Base-by-base conservation (phyloP, 2,797 vertebrate species). In the Capromys pilorides region DNA sequence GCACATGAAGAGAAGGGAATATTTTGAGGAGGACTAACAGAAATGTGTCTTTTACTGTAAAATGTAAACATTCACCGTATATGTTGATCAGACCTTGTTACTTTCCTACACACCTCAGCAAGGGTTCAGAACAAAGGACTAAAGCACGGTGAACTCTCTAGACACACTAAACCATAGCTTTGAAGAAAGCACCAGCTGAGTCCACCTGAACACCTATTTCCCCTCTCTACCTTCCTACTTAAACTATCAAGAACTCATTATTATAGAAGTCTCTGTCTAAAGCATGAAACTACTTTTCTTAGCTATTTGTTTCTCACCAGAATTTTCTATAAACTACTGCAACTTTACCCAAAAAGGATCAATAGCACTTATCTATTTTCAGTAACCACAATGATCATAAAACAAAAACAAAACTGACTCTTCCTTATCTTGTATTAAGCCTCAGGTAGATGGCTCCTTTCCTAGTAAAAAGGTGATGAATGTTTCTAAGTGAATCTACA, bases 221-320 rank as follows among this genome's bases (percentile, higher is more conserved):
- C n/a, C 64, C 73, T 45, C 33, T 33, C 39, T 19, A n/a, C 22
- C 78, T 88, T 78, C 28, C 61, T 51, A 36, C 16, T 9, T 24
- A 66, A 31, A 71, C 12, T n/a, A 67, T 51, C 62, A 51, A 80
- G 78, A 85, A 59, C 8, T 49, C 36, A 64, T 18, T 45, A 19
- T 7, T 75, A 49, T 45, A 41, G 22, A 73, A 77, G 54, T 78
- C 71, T 86, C 59, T 89, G 54, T n/a, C 91, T 26, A 92, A 92
- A 83, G 91, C 33, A 83, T 19, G 80, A 77, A 92, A 85, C 18
- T 59, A 45, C 28, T 89, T 86, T 95, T 49, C 80, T 94, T 61
- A 86, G 39, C n/a, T 57, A 16, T 39, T 75, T 67, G 14, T 79
- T 93, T 85, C 82, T 95, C 36, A 80, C 39, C 59, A 69, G 51